phyloP scores from a whole-genome alignment of 2,113 vertebrate species.

The Notarius quadriscutis region DNA sequence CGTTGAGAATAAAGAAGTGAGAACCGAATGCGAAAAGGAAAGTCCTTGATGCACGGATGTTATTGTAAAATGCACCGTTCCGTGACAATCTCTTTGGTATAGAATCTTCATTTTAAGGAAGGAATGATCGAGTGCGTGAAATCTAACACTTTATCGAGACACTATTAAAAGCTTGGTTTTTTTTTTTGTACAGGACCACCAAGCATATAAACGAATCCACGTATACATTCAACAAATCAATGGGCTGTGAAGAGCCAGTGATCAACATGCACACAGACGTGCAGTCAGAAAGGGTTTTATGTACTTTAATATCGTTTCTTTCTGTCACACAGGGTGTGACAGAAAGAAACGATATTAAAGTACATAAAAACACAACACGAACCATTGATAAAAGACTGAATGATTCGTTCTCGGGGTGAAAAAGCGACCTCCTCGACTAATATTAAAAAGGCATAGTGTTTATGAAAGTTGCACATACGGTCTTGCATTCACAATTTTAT shows the following conservation, averaged over 20 bases:
- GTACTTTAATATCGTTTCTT: too few species aligned
- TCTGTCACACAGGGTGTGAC: too few species aligned
- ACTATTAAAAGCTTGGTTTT: neutral
- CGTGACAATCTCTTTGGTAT: neutral
- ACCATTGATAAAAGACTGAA: neutral
- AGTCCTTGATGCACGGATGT: neutral
- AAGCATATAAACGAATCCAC: neutral
- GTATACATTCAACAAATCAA: neutral
- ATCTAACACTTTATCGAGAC: neutral
- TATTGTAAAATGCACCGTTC: neutral
- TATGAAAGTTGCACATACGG: neutral
- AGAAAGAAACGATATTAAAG: too few species aligned
- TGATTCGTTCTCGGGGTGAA: neutral
- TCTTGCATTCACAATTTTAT: neutral
- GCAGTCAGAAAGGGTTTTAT: neutral
- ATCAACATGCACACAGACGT: neutral
- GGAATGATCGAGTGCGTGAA: neutral
- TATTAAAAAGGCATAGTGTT: neutral
- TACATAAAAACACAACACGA: neutral
- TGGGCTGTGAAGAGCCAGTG: neutral
- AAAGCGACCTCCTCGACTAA: neutral
- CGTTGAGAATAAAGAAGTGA: neutral
- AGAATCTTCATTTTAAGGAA: neutral
- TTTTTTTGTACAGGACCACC: neutral
- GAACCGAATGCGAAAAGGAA: neutral